Evolutionary conservation across 1,140 invertebrate genomes (phyloP), one percentile per base, ranked within the genome.

Genomic region (Paralvinella palmiformis): DNA sequence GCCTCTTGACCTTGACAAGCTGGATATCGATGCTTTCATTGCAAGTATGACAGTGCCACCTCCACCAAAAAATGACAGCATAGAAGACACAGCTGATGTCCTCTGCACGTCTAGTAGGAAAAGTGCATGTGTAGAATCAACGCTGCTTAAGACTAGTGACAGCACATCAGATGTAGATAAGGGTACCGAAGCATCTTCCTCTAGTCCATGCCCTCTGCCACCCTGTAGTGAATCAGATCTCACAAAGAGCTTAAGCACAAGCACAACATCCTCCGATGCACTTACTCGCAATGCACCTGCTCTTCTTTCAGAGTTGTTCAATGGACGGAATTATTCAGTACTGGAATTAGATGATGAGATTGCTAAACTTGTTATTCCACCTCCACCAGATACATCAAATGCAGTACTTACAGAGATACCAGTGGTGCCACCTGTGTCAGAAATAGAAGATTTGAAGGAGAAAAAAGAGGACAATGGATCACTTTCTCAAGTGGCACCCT

Each of bases 21-120:
- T 27, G 27, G 76, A 79, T 55, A 81, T 93, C 65, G 91, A 94
- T 75, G 85, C 87, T 57, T 91, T 94, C 72, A 86, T 93, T 70
- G 89, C 89, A 17, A 88, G 87, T 69, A 87, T 92, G 32, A 88
- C 88, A 24, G 86, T 93, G 55, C 90, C 88, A 31, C 90, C 91
- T 6, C 84, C 84, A 32, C 83, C 83, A 36, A 57, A 58, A 32
- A 44, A 36, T 22, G 27, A 48, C 44, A 41, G n/a, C n/a, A n/a
- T n/a, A n/a, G n/a, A n/a, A 10, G 37, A 41, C 10, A 10, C 37
- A 41, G 37, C 10, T 41, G n/a, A 10, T 41, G 37, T 41, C n/a
- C n/a, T 41, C 10, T 10, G n/a, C n/a, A 41, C 37, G 10, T 41
- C 37, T 41, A 10, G n/a, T 41, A 41, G n/a, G 37, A 10, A 41